Base-by-base conservation (phyloP, 2,797 vertebrate species). In the Melanotaenia nigrans region DNA sequence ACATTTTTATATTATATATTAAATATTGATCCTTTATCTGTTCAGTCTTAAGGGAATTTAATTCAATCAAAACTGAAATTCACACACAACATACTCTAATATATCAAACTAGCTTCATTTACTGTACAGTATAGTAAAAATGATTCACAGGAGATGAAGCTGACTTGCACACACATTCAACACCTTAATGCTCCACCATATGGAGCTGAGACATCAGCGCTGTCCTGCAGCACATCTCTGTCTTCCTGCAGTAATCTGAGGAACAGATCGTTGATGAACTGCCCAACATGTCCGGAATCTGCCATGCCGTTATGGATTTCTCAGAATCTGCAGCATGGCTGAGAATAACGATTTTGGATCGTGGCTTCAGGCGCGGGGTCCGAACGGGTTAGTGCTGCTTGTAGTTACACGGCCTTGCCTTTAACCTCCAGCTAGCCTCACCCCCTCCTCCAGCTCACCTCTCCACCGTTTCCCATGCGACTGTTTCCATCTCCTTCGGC, bases 281-380 rank as follows among this genome's bases (percentile, higher is more conserved):
- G 58, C 56, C 78, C 60, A 2, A 35, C 66, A 4, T 33, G 74
- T 71, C 76, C 65, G 75, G 38, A 47, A 59, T n/a, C 30, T 22
- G 58, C 67, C 0, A 5, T 5, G 14, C 25, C 40, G 1, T 47
- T 82, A 86, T 87, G 67, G 89, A 90, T 87, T 84, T 79, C 59
- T 51, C 12, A 28, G 24, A 78, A 62, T 61, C 73, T 40, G 56
- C 77, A 22, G 84, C 65, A 10, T 82, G 76, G 81, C 55, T 35
- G 0, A 36, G 60, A 87, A 78, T 77, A 91, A 87, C 18, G 84
- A 86, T 90, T 87, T 71, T 58, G 61, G 82, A 84, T 84, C 1
- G 18, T 5, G 1, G 61, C 71, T 80, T 80, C 64, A 64, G 68
- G 72, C 2, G 33, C 61, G 0, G 66, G 79, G 75, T 80, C 77